Percentiles rank a stretch among this genome's conserved stretches.
Evolutionary conservation across 2,797 vertebrate genomes (phyloP).

Genomic region (Acipenser transmontanus): DNA sequence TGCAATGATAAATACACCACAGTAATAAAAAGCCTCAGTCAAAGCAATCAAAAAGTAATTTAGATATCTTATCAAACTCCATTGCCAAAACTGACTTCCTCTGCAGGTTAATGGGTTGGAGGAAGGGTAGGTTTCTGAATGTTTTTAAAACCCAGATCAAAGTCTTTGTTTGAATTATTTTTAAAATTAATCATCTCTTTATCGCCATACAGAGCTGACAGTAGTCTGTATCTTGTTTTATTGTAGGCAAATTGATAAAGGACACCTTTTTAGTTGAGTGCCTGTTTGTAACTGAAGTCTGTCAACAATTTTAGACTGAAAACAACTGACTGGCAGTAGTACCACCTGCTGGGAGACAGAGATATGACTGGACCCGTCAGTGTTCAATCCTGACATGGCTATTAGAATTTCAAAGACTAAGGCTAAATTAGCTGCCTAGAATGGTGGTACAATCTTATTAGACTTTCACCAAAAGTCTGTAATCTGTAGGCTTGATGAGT

Average conservation of each 20-base stretch:
- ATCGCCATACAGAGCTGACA: slow-evolving; percentile 30
- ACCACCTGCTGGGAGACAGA: slow-evolving; percentile 31
- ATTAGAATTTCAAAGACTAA: slow-evolving; percentile 26
- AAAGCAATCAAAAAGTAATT: slow-evolving; percentile 35
- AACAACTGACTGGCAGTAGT: slow-evolving; percentile 33
- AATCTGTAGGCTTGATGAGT: neutral
- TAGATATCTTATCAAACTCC: slow-evolving; percentile 34
- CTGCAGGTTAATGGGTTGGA: slow-evolving; percentile 27
- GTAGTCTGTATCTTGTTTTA: slow-evolving; percentile 43
- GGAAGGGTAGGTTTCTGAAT: slow-evolving; percentile 21
- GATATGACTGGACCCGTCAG: slow-evolving; percentile 24
- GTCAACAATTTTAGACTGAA: neutral
- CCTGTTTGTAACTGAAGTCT: slow-evolving; percentile 26
- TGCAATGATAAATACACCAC: slow-evolving; percentile 28
- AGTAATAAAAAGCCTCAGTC: slow-evolving; percentile 10
- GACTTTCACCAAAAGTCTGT: neutral
- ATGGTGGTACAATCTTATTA: neutral
- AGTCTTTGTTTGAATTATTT: slow-evolving; percentile 19
- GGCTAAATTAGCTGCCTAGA: neutral
- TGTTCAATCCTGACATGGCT: too few species aligned
- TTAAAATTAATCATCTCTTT: slow-evolving; percentile 2
- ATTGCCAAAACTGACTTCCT: slow-evolving; percentile 30
- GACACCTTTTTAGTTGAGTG: slow-evolving; percentile 37
- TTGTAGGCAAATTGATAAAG: slow-evolving; percentile 44
- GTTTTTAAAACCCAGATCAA: slow-evolving; percentile 15